Conservation (phyloP, 2,797 vertebrate species). For the Chiloscyllium punctatum region DNA sequence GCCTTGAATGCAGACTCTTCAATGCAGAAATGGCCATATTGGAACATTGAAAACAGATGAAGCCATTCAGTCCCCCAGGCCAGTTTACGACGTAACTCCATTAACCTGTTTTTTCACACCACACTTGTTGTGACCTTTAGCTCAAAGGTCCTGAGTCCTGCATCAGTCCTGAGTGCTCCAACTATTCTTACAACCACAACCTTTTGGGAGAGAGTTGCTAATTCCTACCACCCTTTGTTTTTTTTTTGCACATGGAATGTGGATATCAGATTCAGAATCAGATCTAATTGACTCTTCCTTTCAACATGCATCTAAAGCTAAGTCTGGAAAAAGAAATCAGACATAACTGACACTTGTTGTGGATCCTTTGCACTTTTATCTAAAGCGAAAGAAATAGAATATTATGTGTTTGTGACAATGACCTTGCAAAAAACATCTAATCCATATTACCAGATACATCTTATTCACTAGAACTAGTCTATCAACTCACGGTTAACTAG, state of each 20-base stretch:
- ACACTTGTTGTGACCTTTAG: neutral
- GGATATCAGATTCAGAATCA: neutral
- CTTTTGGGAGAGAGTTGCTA: neutral
- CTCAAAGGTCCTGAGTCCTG: neutral
- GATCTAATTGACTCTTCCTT: neutral
- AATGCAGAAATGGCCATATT: neutral
- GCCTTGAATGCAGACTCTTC: too few relatives aligned
- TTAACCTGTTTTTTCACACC: neutral
- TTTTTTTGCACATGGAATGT: too few relatives aligned
- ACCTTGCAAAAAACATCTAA: neutral
- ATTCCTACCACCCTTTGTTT: neutral
- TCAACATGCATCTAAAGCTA: neutral
- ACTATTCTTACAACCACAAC: neutral
- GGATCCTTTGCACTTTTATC: neutral
- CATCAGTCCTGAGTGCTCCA: neutral
- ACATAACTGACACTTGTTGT: neutral
- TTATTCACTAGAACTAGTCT: neutral
- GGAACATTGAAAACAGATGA: neutral
- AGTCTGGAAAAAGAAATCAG: neutral
- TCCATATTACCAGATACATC: neutral
- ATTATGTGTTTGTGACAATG: neutral
- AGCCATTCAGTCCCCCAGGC: neutral
- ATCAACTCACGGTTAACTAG: neutral
- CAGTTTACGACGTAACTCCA: neutral
- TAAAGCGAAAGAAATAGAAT: neutral